A percentile compares a stretch with the other conserved stretches of the same genome.
Conservation (phyloP, 2,797 vertebrate genomes). For the Sebastes trivittatus region DNA sequence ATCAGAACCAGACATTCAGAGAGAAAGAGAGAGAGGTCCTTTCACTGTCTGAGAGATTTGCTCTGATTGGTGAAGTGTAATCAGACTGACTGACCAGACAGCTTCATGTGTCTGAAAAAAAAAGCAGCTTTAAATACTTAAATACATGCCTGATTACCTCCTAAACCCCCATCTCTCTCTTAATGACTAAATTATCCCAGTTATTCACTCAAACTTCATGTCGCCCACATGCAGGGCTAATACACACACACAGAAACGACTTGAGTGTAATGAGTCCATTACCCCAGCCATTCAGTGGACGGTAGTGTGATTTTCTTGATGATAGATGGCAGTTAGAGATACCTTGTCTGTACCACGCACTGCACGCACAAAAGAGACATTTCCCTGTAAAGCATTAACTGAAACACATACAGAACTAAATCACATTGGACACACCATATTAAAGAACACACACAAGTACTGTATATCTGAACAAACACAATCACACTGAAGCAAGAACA, state of each 20-base stretch:
- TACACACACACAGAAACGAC: conserved; percentile 1
- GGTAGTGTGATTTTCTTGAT: conserved; percentile 54
- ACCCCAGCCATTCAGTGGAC: conserved; percentile 41
- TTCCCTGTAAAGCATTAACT: not conserved
- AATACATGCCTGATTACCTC: conserved; percentile 53
- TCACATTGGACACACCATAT: not conserved
- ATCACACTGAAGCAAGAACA: not conserved
- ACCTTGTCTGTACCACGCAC: conserved; percentile 28
- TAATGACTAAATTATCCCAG: conserved; percentile 69
- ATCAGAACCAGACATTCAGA: not conserved
- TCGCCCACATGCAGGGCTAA: not conserved
- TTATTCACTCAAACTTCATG: conserved; percentile 57
- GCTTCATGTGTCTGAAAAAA: conserved; percentile 18
- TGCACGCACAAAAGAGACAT: not conserved
- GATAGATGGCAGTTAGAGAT: conserved; percentile 59
- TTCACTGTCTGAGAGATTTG: conserved; percentile 1
- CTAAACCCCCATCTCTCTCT: conserved; percentile 21
- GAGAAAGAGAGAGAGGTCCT: not conserved
- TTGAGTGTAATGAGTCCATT: conserved; percentile 52
- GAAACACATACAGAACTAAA: not conserved
- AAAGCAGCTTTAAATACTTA: conserved; percentile 56
- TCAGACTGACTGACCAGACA: conserved; percentile 37
- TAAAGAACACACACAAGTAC: not conserved
- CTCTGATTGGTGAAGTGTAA: conserved; percentile 26
- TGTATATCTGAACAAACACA: not conserved